Conservation (phyloP, 2,113 vertebrate genomes). For the Podarcis raffonei region DNA sequence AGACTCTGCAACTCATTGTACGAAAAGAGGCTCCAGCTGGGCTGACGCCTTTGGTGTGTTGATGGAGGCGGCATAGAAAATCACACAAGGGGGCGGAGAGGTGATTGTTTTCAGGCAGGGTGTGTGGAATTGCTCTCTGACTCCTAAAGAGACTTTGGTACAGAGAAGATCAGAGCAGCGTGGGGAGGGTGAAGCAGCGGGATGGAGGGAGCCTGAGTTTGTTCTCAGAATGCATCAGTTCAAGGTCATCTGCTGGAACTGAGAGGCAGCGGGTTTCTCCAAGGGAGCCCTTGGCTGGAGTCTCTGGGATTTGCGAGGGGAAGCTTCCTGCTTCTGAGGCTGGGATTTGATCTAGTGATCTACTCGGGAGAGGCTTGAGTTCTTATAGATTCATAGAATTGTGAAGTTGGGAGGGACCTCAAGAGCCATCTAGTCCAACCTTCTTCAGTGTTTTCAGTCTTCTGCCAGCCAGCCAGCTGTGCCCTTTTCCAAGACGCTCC, state of each 20-base stretch:
- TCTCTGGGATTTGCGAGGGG: background rate
- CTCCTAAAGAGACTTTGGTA: background rate
- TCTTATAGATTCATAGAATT: no score
- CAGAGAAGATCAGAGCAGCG: background rate
- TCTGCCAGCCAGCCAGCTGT: no score
- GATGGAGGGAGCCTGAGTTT: background rate
- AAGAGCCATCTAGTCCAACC: no score
- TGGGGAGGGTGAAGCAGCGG: background rate
- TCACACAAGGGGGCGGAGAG: background rate
- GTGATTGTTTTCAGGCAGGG: background rate
- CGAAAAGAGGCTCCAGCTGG: background rate
- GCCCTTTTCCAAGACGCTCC: background rate
- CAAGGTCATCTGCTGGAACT: background rate
- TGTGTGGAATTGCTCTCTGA: background rate
- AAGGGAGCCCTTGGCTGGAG: background rate
- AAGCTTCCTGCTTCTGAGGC: no score
- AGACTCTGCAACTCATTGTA: background rate
- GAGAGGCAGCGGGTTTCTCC: background rate
- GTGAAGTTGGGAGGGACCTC: no score
- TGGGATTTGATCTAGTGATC: background rate
- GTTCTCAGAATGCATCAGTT: background rate
- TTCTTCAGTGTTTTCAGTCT: background rate
- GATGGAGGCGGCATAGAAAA: background rate
- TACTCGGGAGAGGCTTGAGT: background rate
- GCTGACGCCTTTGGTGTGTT: background rate